A percentile compares a stretch with the other conserved stretches of the same genome.
phyloP scores from a whole-genome alignment of 2,113 vertebrate genomes.

The Carassius auratus region DNA sequence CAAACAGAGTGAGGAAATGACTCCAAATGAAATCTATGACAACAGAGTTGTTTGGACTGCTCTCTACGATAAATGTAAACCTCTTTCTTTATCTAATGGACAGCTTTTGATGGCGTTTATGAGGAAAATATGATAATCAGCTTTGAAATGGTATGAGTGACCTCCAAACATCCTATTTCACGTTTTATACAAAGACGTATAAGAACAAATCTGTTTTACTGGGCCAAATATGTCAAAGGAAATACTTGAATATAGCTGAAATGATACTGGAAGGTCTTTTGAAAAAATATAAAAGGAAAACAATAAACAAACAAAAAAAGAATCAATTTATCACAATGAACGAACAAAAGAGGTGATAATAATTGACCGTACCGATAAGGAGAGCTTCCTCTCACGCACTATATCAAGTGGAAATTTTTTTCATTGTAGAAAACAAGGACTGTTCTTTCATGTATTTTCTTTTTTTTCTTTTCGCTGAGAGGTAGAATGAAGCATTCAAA shows the following conservation, averaged over 20 bases:
- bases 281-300: not conserved
- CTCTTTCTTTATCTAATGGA: slow-evolving; percentile 18
- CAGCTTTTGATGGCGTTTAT: not conserved
- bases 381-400: slow-evolving; percentile 69
- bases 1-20: slow-evolving; percentile 52
- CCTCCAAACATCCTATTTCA: not conserved
- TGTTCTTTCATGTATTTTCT: slow-evolving; percentile 47
- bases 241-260: not conserved
- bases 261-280: not conserved
- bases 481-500: slow-evolving; percentile 83
- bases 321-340: not conserved
- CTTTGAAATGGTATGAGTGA: not conserved
- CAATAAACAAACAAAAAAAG: not conserved
- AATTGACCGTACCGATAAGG: slow-evolving; percentile 69
- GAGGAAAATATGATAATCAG: slow-evolving; percentile 19
- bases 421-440: slow-evolving; percentile 70
- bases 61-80: slow-evolving; percentile 61
- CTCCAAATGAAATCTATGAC: slow-evolving; percentile 42
- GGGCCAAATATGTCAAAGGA: not conserved
- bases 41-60: slow-evolving; percentile 30
- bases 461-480: slow-evolving; percentile 79
- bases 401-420: slow-evolving; percentile 72
- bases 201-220: not conserved
- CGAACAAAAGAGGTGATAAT: not conserved
- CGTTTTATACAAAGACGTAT: too few relatives aligned